These are phyloP conservation scores for Pandemis heparana DNA, from an alignment of 2,888 invertebrate genomes.

Conservation along the genomic window DNA sequence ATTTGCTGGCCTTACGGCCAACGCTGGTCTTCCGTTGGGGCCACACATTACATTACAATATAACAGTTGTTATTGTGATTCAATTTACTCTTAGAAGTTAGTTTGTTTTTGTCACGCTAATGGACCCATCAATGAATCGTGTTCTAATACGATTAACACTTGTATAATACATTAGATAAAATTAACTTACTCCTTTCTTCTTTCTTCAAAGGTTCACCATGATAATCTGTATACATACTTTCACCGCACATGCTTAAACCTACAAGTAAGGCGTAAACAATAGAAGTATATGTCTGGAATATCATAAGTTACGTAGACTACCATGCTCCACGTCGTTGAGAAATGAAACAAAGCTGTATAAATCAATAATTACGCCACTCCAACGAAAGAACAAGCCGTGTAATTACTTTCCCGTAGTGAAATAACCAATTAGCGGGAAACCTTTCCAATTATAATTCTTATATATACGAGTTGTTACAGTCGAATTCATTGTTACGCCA, in stretches of 20 bases:
- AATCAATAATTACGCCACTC: conserved; percentile 30
- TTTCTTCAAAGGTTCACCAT: not conserved
- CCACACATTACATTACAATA: no score
- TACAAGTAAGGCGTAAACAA: not conserved
- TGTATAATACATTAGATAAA: not conserved
- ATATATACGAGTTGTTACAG: conserved; percentile 1
- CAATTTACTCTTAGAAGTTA: not conserved
- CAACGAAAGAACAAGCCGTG: conserved; percentile 18
- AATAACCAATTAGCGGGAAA: conserved; percentile 34
- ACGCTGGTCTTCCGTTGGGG: no score
- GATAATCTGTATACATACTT: not conserved
- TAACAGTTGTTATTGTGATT: no score
- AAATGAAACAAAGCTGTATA: not conserved
- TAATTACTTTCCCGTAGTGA: conserved; percentile 14
- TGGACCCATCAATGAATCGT: no score
- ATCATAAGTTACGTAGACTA: not conserved
- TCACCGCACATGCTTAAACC: not conserved
- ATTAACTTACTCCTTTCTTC: not conserved
- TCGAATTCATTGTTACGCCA: not conserved
- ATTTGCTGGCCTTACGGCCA: no score
- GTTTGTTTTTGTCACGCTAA: no score
- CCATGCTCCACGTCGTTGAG: not conserved
- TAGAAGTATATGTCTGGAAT: not conserved
- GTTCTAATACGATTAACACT: no score
- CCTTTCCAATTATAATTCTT: conserved; percentile 18